Percentiles rank a stretch among this genome's conserved stretches.
These are phyloP conservation scores for Dendroctonus valens DNA, from an alignment of 1,140 invertebrate species.

Conservation along the genomic window DNA sequence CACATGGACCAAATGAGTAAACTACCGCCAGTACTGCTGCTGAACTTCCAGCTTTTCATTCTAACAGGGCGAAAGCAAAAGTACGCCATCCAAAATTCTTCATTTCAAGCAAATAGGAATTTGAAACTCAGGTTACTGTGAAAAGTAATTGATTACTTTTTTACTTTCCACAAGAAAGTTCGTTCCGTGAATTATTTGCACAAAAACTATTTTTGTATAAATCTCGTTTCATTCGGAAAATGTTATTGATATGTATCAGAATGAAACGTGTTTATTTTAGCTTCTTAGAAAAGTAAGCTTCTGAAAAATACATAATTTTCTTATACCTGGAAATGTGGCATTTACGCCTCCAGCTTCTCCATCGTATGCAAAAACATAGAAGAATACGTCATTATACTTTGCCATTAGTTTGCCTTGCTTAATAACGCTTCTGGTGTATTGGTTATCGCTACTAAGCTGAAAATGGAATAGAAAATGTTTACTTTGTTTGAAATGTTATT, in stretches of 20 bases:
- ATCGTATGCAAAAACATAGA: constrained; percentile 20
- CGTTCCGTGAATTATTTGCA: not conserved
- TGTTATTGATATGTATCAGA: too few species aligned
- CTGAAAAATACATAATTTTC: too few species aligned
- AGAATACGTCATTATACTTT: constrained; percentile 15
- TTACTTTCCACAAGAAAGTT: not conserved
- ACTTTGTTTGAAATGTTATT: not conserved
- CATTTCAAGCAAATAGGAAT: not conserved
- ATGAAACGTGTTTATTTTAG: too few species aligned
- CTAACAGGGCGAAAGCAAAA: not conserved
- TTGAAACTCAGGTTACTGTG: not conserved
- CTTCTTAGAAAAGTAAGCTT: too few species aligned
- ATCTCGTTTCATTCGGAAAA: not conserved
- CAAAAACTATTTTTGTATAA: not conserved
- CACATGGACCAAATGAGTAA: not conserved
- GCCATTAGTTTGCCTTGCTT: constrained; percentile 19
- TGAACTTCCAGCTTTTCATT: not conserved
- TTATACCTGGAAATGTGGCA: constrained; percentile 20
- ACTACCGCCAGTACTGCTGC: too few species aligned
- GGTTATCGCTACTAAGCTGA: constrained; percentile 18
- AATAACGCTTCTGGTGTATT: constrained; percentile 17
- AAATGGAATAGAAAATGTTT: not conserved
- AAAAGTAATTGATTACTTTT: not conserved
- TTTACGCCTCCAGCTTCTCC: constrained; percentile 13
- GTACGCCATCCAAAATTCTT: not conserved